Evolutionary conservation across 2,113 vertebrate species (phyloP), one percentile per base, ranked within the genome.

Genomic region (Probosciger aterrimus): DNA sequence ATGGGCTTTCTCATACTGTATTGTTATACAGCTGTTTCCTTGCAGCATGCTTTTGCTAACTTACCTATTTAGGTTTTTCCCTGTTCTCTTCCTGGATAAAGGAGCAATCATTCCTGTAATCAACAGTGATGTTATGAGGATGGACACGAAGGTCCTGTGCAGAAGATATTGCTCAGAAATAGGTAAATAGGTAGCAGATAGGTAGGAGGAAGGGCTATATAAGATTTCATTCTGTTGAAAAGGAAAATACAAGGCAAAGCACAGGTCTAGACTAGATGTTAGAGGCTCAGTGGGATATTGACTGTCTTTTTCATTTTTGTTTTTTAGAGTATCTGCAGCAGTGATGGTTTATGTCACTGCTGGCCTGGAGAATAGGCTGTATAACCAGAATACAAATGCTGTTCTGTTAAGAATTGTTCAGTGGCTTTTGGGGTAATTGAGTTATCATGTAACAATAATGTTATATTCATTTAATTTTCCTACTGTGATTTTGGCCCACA

Each of bases 61-160:
- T 50, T 69, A 55, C 6, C 6, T 6, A 1, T 52, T 65, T 70
- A 14, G 35, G 68, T 46, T 78, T 50, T 55, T 8, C 35, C 49
- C 14, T 64, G 8, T 87, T 79, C 24, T 63, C 11, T 50, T 43
- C 13, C 2, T 28, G 31, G 27, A 19, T 59, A 69, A 71, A 41
- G 63, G 55, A 73, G 12, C 20, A 41, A 46, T 67, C 28, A 20
- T 70, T 85, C 55, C 70, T 85, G 2, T 67, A 49, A 91, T 30
- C 22, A 53, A 59, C 2, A 0, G 14, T 0, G 0, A 16, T 82
- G 50, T 62, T 1, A 0, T 39, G 35, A 88, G 33, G 19, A 44
- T 71, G 47, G 18, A 44, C 62, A 23, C 3, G 1, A 4, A 23
- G 43, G 15, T 53, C n/a, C 33, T 55, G 35, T 16, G 70, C 44